Conservation (phyloP, 2,113 vertebrate genomes). For the Macquaria ambigua region DNA sequence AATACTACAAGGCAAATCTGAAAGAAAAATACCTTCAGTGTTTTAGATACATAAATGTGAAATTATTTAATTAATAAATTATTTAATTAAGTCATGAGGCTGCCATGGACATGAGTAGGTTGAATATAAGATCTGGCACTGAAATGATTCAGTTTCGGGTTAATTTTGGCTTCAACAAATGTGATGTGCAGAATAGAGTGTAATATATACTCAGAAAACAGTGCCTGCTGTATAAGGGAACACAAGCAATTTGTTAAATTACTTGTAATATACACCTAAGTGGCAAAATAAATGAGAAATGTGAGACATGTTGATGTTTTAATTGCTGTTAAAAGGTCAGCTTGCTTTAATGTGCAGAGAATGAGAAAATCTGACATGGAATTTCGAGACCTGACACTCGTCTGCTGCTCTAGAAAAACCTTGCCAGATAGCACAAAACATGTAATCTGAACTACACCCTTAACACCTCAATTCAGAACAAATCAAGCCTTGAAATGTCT, state of each 20-base stretch:
- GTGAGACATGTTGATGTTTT: neutral
- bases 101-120: conserved; percentile 22
- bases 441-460: neutral
- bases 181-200: neutral
- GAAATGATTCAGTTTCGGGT: neutral
- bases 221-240: neutral
- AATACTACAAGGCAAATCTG: neutral
- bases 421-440: neutral
- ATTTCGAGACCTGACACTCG: neutral
- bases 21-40: neutral
- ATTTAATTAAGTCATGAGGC: neutral
- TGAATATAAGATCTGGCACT: neutral
- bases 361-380: neutral
- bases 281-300: conserved; percentile 1
- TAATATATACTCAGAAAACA: neutral
- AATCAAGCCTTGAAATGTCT: neutral
- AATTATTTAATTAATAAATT: neutral
- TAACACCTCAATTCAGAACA: neutral
- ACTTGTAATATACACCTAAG: neutral
- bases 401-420: neutral
- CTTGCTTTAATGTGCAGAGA: conserved; percentile 3
- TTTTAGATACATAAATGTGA: neutral
- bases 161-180: conserved; percentile 22
- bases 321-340: conserved; percentile 8
- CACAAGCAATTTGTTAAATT: conserved; percentile 11